Conservation (phyloP, 1,140 invertebrate genomes). For the Spodoptera frugiperda region DNA sequence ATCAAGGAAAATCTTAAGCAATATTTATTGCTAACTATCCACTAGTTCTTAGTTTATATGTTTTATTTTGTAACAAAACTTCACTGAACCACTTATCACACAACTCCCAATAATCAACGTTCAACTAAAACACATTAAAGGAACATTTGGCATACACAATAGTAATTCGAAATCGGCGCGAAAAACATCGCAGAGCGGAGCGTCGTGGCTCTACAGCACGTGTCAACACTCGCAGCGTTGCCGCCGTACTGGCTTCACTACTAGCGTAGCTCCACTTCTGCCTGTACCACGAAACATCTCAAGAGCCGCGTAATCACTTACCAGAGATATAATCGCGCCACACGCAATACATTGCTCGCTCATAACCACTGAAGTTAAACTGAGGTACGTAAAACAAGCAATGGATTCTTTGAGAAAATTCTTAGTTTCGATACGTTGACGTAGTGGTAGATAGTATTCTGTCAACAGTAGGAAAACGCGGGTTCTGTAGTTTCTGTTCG, state of each 20-base stretch:
- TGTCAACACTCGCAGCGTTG: slow-evolving; percentile 51
- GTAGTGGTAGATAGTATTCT: slow-evolving; percentile 45
- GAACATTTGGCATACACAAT: slow-evolving; percentile 47
- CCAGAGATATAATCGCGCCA: not conserved
- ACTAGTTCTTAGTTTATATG: slow-evolving; percentile 28
- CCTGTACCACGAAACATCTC: slow-evolving; percentile 44
- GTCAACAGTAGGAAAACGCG: slow-evolving; percentile 56
- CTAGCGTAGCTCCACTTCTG: slow-evolving; percentile 44
- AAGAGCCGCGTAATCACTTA: slow-evolving; percentile 28
- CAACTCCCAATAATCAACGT: slow-evolving; percentile 34
- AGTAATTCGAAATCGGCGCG: slow-evolving; percentile 51
- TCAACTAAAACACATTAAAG: slow-evolving; percentile 54
- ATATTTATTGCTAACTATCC: slow-evolving; percentile 16
- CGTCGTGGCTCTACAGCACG: slow-evolving; percentile 47
- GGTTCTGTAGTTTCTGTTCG: slow-evolving; percentile 36
- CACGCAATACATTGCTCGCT: slow-evolving; percentile 46
- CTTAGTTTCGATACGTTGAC: not conserved
- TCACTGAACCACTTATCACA: slow-evolving; percentile 48
- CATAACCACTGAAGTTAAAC: not conserved
- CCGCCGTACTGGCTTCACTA: slow-evolving; percentile 56
- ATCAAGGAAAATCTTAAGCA: slow-evolving; percentile 28
- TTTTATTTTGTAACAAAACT: slow-evolving; percentile 34
- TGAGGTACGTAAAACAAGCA: not conserved
- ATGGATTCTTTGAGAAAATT: slow-evolving; percentile 28
- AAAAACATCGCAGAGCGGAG: slow-evolving; percentile 48